Conservation (phyloP, 1,140 invertebrate species). For the Euwallacea similis region DNA sequence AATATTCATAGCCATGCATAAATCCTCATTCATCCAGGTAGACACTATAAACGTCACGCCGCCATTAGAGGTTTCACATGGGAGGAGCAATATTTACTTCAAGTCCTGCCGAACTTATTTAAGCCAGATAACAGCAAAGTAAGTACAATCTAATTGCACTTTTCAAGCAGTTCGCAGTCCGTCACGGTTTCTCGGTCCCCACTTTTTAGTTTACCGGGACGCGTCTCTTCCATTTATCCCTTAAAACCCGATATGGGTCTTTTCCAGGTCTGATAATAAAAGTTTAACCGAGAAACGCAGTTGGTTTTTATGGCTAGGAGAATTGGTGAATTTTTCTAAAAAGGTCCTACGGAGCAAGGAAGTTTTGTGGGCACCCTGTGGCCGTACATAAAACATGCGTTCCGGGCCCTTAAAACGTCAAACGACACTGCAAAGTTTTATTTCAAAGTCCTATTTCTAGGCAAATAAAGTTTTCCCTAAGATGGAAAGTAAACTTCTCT, state of each 20-base stretch:
- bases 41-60: no score
- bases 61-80: no score
- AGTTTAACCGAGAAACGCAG: constrained; percentile 27
- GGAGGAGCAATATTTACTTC: no score
- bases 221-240: constrained; percentile 23
- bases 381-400: constrained; percentile 5
- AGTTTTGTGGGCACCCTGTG: background rate
- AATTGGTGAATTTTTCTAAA: constrained; percentile 22
- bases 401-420: constrained; percentile 6
- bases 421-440: background rate
- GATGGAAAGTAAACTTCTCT: no score
- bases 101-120: no score
- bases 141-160: background rate
- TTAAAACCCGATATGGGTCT: constrained; percentile 21
- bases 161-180: background rate
- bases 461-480: background rate
- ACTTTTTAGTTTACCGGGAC: constrained; percentile 6
- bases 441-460: background rate
- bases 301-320: constrained; percentile 27
- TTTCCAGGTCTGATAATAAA: constrained; percentile 26
- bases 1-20: no score
- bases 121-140: background rate
- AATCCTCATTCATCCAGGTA: no score
- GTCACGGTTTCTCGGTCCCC: background rate
- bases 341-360: background rate